These are phyloP conservation scores for Tribolium freemani DNA, from an alignment of 2,888 invertebrate genomes.

Conservation along the genomic window DNA sequence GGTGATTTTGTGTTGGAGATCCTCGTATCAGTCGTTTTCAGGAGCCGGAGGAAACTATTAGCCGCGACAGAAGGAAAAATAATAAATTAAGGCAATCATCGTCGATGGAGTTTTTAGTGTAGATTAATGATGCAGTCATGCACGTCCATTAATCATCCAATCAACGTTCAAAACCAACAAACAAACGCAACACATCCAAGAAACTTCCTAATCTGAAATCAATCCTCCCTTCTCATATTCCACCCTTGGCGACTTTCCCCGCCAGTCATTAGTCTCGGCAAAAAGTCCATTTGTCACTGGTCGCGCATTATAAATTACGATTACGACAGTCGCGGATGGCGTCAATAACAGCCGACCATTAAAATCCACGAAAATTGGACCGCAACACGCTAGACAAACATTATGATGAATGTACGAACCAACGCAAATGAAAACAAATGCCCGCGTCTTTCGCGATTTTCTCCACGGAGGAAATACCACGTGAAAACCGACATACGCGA, in stretches of 20 bases:
- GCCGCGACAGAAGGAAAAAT: slow-evolving; percentile 11
- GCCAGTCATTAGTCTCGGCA: slow-evolving; percentile 14
- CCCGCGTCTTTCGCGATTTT: slow-evolving; percentile 8
- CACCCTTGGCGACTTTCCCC: background rate
- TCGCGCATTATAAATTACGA: slow-evolving; percentile 28
- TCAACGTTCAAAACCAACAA: slow-evolving; percentile 9
- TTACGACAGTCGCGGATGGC: slow-evolving; percentile 22
- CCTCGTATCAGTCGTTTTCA: background rate
- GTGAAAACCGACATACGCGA: slow-evolving; percentile 3
- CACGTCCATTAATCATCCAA: slow-evolving; percentile 27
- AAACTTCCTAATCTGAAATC: slow-evolving; percentile 22
- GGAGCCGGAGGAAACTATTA: background rate
- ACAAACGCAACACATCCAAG: slow-evolving; percentile 3
- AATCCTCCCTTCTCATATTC: slow-evolving; percentile 1
- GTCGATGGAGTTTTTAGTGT: slow-evolving; percentile 24
- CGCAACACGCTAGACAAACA: slow-evolving; percentile 28
- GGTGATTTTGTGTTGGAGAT: background rate
- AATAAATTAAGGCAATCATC: slow-evolving; percentile 32
- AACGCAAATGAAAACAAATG: slow-evolving; percentile 34
- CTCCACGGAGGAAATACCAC: background rate
- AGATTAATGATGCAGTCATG: slow-evolving; percentile 30
- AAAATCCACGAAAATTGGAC: slow-evolving; percentile 25
- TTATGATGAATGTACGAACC: slow-evolving; percentile 27
- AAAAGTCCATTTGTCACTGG: slow-evolving; percentile 30
- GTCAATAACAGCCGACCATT: slow-evolving; percentile 24